phyloP scores from a whole-genome alignment of 2,113 vertebrate species.

The Chiloscyllium plagiosum region DNA sequence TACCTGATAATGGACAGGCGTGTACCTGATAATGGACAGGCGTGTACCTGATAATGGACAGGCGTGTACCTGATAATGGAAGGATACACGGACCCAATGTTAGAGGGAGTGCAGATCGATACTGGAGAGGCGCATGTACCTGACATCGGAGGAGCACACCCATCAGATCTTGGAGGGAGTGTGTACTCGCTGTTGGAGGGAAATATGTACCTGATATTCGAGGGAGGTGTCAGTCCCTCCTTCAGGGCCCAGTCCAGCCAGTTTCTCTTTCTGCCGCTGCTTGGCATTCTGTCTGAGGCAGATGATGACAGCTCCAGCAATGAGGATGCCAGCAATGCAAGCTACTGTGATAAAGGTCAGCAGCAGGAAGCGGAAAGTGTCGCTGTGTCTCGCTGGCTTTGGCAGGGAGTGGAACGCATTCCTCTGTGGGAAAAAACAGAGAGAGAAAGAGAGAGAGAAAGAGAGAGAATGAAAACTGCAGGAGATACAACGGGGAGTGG shows the following conservation, averaged over 20 bases:
- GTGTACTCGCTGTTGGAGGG: neutral
- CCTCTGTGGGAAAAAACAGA: constrained; percentile 51
- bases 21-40: no score
- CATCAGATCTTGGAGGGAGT: no score
- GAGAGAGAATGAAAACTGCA: constrained; percentile 22
- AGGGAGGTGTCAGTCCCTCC: constrained; percentile 86
- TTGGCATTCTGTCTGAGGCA: constrained; percentile 76
- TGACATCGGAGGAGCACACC: no score
- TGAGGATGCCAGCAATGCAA: constrained; percentile 71
- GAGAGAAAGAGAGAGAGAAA: neutral
- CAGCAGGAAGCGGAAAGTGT: constrained; percentile 71
- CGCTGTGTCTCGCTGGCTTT: constrained; percentile 57
- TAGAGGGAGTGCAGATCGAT: neutral
- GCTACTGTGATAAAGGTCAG: constrained; percentile 82
- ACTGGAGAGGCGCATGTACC: no score
- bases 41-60: no score
- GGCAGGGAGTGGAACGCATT: constrained; percentile 64
- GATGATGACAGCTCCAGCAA: constrained; percentile 65
- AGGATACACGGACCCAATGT: constrained; percentile 56
- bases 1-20: no score
- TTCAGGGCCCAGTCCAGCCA: constrained; percentile 79
- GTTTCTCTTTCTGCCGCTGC: constrained; percentile 76
- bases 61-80: no score
- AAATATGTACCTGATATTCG: constrained; percentile 71
- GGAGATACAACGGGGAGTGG: neutral